A percentile compares a stretch with the other conserved stretches of the same genome.
Evolutionary conservation across 2,113 vertebrate genomes (phyloP).

Genomic region (Poeciliopsis turrubarensis): DNA sequence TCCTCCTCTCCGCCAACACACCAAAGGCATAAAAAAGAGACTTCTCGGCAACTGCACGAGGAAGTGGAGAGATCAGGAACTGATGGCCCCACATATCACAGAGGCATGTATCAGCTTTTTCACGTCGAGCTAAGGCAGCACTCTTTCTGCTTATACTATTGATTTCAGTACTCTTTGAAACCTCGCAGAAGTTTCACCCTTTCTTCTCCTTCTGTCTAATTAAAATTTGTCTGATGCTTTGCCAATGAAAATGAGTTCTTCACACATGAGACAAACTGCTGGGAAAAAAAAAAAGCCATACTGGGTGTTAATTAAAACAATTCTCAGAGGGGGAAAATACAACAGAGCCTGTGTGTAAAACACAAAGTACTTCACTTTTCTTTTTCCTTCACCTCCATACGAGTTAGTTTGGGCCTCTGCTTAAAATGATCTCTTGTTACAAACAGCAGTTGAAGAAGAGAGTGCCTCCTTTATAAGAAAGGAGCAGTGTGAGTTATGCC

Average conservation of each 20-base stretch:
- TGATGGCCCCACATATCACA: background rate
- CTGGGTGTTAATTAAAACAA: conserved; percentile 46
- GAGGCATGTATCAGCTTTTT: background rate
- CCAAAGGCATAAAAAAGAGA: background rate
- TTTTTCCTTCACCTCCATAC: conserved; percentile 22
- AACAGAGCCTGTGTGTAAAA: conserved; percentile 29
- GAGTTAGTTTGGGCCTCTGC: conserved; percentile 62
- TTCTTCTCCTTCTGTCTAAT: background rate
- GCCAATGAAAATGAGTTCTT: conserved; percentile 18
- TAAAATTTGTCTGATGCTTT: background rate
- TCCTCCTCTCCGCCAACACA: background rate
- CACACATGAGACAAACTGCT: conserved; percentile 11
- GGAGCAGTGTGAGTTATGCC: conserved; percentile 61
- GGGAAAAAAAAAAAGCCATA: conserved; percentile 24
- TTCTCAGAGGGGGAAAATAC: conserved; percentile 23
- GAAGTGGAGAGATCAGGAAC: conserved; percentile 4
- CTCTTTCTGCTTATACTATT: background rate
- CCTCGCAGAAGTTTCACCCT: background rate
- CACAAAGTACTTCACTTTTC: conserved; percentile 38
- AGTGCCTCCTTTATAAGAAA: conserved; percentile 62
- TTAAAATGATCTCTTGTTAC: conserved; percentile 67
- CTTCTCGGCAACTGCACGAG: background rate
- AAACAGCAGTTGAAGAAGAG: conserved; percentile 50
- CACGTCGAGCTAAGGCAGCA: background rate
- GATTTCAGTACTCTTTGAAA: background rate